Base-by-base conservation (phyloP, 2,888 invertebrate genomes). In the Listrodromus nycthemerus region DNA sequence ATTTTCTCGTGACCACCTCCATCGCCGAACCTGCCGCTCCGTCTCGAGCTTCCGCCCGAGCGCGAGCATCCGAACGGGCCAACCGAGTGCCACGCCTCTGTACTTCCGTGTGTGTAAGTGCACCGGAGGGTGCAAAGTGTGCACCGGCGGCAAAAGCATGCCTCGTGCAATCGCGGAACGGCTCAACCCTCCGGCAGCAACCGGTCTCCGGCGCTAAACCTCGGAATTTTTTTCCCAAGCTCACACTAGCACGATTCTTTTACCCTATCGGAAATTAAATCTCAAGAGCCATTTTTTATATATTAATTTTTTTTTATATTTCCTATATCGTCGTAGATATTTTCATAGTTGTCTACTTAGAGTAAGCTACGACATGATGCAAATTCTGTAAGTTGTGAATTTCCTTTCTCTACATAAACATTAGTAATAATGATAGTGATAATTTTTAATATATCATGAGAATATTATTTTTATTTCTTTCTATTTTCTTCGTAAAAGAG, bases 21-120 rank as follows among this genome's bases (percentile, higher is more conserved):
- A 52, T 48, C 65, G 58, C 65, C 37, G 58, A 41, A 66, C 50
- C 63, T 45, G 50, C 48, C 24, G n/a, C 69, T 65, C 30, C 45
- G 50, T 48, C 58, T 48, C 82, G 80, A 52, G 61, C 80, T 79
- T 66, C 88, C 87, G 86, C 89, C 86, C 88, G 52, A 71, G 89
- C 87, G 88, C 89, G 86, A 88, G 85, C 88, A 88, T 87, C 86
- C 86, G 63, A 80, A 87, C 86, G 88, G 85, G 85, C 85, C 87
- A 86, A 80, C 87, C 78, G 71, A 84, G 86, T 89, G 91, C 91
- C 91, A 91, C 91, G 91, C 91, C 91, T 91, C 85, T 84, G 86
- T 86, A 86, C 85, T 84, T 87, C 63, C 80, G 79, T 80, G 67
- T 80, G 80, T 80, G 65, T 58, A 83, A 83, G 83, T 83, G 77